Percentiles rank a stretch among this genome's conserved stretches.
Evolutionary conservation across 2,113 vertebrate species (phyloP).

Genomic region (Burhinus oedicnemus): DNA sequence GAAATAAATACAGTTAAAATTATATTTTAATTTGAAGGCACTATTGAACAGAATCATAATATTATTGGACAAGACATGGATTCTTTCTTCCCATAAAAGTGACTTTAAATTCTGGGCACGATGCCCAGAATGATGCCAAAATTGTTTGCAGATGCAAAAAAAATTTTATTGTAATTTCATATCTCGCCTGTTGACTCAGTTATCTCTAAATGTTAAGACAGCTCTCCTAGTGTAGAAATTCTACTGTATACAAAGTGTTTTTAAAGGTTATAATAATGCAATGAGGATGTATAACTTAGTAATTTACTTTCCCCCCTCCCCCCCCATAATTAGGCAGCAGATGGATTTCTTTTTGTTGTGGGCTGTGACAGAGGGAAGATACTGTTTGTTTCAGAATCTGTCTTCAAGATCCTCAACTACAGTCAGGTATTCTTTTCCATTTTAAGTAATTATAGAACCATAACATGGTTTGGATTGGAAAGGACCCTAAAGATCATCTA

Average conservation of each 20-base stretch:
- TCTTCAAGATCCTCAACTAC: conserved; percentile 99
- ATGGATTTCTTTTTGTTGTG: conserved; percentile 98
- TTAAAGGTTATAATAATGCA: conserved; percentile 6
- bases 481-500: neutral
- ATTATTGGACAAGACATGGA: neutral
- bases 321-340: conserved; percentile 85
- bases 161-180: neutral
- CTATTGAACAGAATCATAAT: conserved; percentile 19
- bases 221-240: neutral
- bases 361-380: conserved; percentile 99
- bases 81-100: conserved; percentile 7
- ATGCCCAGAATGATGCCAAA: neutral
- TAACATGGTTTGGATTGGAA: neutral
- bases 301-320: conserved; percentile 42
- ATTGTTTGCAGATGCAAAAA: conserved; percentile 4
- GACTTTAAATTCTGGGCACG: conserved; percentile 6
- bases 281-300: conserved; percentile 6
- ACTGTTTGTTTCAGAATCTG: conserved; percentile 97
- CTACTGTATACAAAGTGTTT: neutral
- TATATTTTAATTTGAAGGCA: neutral
- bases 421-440: conserved; percentile 86
- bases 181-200: conserved; percentile 25
- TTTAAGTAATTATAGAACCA: neutral
- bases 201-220: conserved; percentile 15
- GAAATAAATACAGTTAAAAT: neutral